Conservation (phyloP, 2,888 invertebrate species). For the Acleris holmiana region DNA sequence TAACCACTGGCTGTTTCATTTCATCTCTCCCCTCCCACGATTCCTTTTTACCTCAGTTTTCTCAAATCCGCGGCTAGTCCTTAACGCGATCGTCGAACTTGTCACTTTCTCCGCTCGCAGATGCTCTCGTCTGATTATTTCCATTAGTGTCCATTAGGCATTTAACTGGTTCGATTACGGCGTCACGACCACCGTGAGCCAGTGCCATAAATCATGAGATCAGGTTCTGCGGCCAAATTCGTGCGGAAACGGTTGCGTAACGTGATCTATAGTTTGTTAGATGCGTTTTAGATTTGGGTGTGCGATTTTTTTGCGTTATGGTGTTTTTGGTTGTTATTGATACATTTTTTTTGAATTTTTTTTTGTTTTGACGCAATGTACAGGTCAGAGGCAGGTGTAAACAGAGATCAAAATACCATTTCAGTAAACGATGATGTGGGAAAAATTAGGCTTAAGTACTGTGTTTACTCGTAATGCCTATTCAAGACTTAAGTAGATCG, state of each 20-base stretch:
- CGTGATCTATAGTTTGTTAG: constrained; percentile 39
- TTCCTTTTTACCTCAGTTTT: background rate
- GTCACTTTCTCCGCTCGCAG: constrained; percentile 77
- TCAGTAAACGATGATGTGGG: no score
- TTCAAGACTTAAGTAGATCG: no score
- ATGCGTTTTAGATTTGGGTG: constrained; percentile 21
- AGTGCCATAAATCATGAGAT: constrained; percentile 73
- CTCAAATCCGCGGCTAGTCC: constrained; percentile 48
- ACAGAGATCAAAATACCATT: no score
- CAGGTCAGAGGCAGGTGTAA: no score
- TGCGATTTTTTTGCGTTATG: constrained; percentile 4
- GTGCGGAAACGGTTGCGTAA: constrained; percentile 59
- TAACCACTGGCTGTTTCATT: no score
- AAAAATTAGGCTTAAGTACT: no score
- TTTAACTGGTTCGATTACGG: constrained; percentile 80
- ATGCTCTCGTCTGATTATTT: constrained; percentile 76
- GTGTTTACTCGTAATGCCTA: no score
- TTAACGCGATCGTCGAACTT: constrained; percentile 61
- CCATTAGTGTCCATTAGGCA: constrained; percentile 82
- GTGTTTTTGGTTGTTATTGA: background rate
- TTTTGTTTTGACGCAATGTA: background rate
- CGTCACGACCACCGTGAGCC: constrained; percentile 72
- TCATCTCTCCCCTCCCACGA: no score
- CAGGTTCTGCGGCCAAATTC: constrained; percentile 57
- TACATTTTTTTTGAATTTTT: no score